Base-by-base conservation (phyloP, 2,888 invertebrate genomes). In the Silvanus unidentatus region DNA sequence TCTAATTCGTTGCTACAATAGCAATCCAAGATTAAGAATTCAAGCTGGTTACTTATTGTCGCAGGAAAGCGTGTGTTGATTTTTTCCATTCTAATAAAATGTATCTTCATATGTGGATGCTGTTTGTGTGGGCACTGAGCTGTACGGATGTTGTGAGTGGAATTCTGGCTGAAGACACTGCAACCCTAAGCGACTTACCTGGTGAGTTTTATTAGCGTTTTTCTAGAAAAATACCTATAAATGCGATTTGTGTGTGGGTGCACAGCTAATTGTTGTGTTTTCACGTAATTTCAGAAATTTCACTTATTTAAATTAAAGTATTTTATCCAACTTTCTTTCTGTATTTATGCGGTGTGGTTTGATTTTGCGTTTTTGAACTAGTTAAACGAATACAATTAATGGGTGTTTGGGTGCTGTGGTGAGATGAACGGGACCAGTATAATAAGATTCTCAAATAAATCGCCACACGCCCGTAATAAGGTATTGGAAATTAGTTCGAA, bases 41-140 rank as follows among this genome's bases (percentile, higher is more conserved):
- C 15, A 10, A 51, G 45, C 40, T 41, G 50, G 35, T 36, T 4
- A 5, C 32, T 8, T 32, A 9, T 28, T 10, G 28, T 28, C 28
- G 28, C 8, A 10, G 10, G 10, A 10, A 28, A 8, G 28, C 8
- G 28, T 9, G 4, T 32, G n/a, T 32, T 32, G 32, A 4, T 32
- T 32, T 52, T 47, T 35, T 27, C 1, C 10, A 42, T n/a, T 35
- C 35, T 12, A 28, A 10, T 9, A 12, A 32, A 12, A 68, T 67
- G 68, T 61, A 62, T 52, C 47, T 65, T 27, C 58, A 66, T 42
- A 62, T 58, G 60, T 70, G 69, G 69, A 66, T 70, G 65, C 49
- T 69, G 45, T 66, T 70, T 42, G 54, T 70, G 47, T 66, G 68
- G 63, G 67, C 68, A 1, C 53, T 70, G 8, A 68, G 65, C 55